Conservation (phyloP, 2,113 vertebrate species). For the Opisthocomus hoazin region DNA sequence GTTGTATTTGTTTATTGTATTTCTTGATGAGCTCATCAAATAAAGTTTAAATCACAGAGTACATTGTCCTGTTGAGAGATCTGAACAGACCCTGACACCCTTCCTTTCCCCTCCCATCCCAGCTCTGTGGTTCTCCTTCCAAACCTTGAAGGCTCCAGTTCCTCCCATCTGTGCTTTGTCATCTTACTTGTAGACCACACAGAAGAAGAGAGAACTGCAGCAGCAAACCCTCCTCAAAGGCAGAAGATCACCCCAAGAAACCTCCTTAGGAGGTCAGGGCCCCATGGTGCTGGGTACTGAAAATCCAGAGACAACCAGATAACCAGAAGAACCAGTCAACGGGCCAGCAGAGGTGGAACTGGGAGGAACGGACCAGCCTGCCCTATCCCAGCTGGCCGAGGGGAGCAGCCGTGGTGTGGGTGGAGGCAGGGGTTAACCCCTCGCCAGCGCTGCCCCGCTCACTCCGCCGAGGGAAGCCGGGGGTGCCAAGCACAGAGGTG, state of each 20-base stretch:
- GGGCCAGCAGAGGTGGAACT: background rate
- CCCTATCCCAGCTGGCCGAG: fast-evolving
- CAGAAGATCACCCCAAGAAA: background rate
- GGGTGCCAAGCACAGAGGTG: background rate
- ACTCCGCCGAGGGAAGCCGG: fast-evolving
- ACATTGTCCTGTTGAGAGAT: background rate
- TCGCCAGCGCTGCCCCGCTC: background rate
- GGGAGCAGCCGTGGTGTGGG: fast-evolving
- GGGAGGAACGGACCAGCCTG: background rate
- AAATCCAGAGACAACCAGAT: background rate
- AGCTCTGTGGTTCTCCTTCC: fast-evolving
- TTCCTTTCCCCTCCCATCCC: background rate
- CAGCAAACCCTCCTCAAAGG: background rate
- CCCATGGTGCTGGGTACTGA: background rate
- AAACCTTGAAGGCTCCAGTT: background rate
- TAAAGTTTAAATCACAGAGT: background rate
- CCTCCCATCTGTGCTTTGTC: background rate
- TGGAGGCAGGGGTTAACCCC: background rate
- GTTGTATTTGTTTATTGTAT: background rate
- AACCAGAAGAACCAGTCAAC: background rate
- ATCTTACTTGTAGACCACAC: background rate
- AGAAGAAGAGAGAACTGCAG: background rate
- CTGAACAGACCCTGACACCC: fast-evolving
- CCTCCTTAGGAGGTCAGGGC: fast-evolving
- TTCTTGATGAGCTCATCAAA: background rate